Conservation (phyloP, 1,140 invertebrate genomes). For the Ostrea edulis region DNA sequence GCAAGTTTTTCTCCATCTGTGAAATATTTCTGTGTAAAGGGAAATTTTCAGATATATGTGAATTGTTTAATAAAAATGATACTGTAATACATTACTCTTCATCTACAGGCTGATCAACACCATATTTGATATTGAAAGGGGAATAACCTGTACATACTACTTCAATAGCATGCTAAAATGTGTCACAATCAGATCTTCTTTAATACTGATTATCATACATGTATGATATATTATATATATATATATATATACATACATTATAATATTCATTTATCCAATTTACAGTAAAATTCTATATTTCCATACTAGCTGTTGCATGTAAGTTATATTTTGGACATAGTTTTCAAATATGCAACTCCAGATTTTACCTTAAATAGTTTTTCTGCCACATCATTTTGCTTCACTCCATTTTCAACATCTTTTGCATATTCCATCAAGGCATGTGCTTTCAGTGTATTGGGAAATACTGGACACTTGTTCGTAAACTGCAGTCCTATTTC, state of each 20-base stretch:
- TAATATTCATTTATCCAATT: too few relatives aligned
- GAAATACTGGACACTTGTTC: slow-evolving; percentile 60
- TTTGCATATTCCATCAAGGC: slow-evolving; percentile 67
- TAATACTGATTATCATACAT: not conserved
- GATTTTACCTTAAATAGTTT: slow-evolving; percentile 68
- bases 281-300: too few relatives aligned
- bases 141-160: too few relatives aligned
- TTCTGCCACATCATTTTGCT: slow-evolving; percentile 73
- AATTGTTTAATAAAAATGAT: too few relatives aligned
- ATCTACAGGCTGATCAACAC: too few relatives aligned
- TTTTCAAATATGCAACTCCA: not conserved
- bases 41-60: too few relatives aligned
- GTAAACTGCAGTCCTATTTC: slow-evolving; percentile 68
- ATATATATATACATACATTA: too few relatives aligned
- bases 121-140: too few relatives aligned
- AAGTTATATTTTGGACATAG: too few relatives aligned
- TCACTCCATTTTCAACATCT: slow-evolving; percentile 62
- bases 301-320: too few relatives aligned
- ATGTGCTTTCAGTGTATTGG: slow-evolving; percentile 68
- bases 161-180: too few relatives aligned
- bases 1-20: slow-evolving; percentile 65
- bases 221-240: not conserved
- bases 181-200: not conserved
- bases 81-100: too few relatives aligned
- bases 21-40: slow-evolving; percentile 68